Evolutionary conservation across 2,888 invertebrate genomes (phyloP), one percentile per base, ranked within the genome.

Genomic region (Corbicula japonica): DNA sequence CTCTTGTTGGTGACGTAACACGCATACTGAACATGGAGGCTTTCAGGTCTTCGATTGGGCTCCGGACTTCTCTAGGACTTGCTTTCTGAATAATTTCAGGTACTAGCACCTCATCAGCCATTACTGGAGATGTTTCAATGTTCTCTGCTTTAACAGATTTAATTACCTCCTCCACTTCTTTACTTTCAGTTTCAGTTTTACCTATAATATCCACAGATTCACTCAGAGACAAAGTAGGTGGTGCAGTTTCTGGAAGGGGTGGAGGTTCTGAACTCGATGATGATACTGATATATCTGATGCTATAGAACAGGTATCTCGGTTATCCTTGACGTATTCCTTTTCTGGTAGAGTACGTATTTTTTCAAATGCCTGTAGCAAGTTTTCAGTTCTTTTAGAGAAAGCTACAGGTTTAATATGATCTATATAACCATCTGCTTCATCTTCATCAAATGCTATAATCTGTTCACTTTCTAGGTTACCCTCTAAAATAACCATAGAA

Each of bases 261-360:
- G 88, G 89, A 12, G 88, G 86, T 18, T 83, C 83, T 28, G 87
- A 88, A 46, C 86, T 87, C 18, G 85, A 69, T 58, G 86, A 86
- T 34, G 88, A 87, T 56, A 83, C 69, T 38, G 88, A 86, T 52
- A 82, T 75, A 44, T 84, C 81, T 63, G 88, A 87, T 26, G 87
- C 84, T 30, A 86, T 74, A 23, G 86, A 86, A 28, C 83, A 69
- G 4, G 82, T 83, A 66, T 86, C 85, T 32, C 68, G 70, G 30
- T 54, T 71, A 58, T 71, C 75, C 62, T 81, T 81, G 15, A 60
- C 26, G 41, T 56, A 75, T n/a, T 60, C 70, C 32, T 46, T 71
- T 10, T 75, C 60, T 10, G 68, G 73, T 28, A 73, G 65, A 23
- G 66, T 23, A 18, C 56, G 34, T 41, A 83, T 70, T 46, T 68